Percentiles rank a stretch among this genome's conserved stretches.
phyloP scores from a whole-genome alignment of 2,888 invertebrate genomes.

The Salticus scenicus region DNA sequence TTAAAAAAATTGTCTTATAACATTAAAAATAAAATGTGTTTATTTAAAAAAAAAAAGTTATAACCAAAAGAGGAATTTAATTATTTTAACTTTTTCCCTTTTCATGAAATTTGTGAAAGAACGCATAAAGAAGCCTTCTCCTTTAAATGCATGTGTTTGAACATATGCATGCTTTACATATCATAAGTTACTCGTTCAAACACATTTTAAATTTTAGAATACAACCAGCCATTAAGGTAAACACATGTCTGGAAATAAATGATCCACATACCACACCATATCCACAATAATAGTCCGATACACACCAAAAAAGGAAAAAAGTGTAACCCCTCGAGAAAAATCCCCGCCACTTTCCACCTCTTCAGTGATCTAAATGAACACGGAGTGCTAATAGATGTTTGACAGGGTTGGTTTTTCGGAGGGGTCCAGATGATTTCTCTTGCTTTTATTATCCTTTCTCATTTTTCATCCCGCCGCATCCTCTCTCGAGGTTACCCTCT shows the following conservation, averaged over 20 bases:
- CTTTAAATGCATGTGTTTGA: too few species aligned
- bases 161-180: too few species aligned
- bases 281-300: constrained; percentile 21
- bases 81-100: too few species aligned
- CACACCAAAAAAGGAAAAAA: constrained; percentile 8
- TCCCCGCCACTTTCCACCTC: constrained; percentile 25
- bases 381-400: constrained; percentile 62
- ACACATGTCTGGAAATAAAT: constrained; percentile 26
- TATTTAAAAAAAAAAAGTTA: too few species aligned
- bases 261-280: constrained; percentile 24
- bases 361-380: constrained; percentile 54
- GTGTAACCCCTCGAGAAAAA: constrained; percentile 9
- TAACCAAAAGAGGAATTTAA: too few species aligned
- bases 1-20: too few species aligned
- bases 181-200: too few species aligned
- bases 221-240: too few species aligned
- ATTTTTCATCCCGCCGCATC: constrained; percentile 48
- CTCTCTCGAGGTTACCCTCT: constrained; percentile 30
- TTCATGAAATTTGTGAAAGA: too few species aligned
- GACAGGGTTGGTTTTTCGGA: constrained; percentile 57
- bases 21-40: too few species aligned
- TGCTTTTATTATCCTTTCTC: constrained; percentile 64
- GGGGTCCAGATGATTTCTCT: constrained; percentile 56
- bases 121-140: too few species aligned
- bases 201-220: too few species aligned